These are phyloP conservation scores for Chironex yamaguchii DNA, from an alignment of 30 jellyfish, hydroid and myxozoan species.

Conservation along the genomic window DNA sequence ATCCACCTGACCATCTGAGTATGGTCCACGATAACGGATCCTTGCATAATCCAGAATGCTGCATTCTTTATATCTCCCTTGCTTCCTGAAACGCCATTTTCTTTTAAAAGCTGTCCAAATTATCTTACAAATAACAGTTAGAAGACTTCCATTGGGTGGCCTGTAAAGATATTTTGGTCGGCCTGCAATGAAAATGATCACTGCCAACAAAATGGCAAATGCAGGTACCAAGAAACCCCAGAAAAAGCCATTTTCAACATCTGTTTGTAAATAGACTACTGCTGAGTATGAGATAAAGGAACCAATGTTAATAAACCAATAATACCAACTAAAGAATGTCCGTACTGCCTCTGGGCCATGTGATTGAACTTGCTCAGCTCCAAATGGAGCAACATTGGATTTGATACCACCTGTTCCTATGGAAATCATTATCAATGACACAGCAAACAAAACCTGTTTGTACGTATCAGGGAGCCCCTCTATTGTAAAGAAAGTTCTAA, in stretches of 20 bases:
- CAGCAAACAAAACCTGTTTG: constrained; percentile 60
- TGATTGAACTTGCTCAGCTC: constrained; percentile 83
- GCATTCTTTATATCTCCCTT: background rate
- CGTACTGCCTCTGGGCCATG: constrained; percentile 84
- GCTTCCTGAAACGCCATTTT: constrained; percentile 16
- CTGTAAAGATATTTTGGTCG: constrained; percentile 59
- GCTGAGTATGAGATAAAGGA: constrained; percentile 81
- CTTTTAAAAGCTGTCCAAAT: constrained; percentile 60
- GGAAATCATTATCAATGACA: constrained; percentile 75
- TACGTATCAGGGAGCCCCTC: background rate
- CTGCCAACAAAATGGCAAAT: constrained; percentile 69
- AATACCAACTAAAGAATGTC: constrained; percentile 82
- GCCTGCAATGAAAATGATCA: constrained; percentile 35
- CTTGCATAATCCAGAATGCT: constrained; percentile 82
- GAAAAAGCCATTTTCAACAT: constrained; percentile 51
- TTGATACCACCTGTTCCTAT: constrained; percentile 95
- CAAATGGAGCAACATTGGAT: constrained; percentile 90
- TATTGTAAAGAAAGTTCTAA: background rate
- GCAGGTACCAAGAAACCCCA: constrained; percentile 74
- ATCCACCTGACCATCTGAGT: constrained; percentile 84
- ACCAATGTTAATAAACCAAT: constrained; percentile 93
- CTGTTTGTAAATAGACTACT: constrained; percentile 77
- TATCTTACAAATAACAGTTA: constrained; percentile 71
- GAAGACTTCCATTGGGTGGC: constrained; percentile 84
- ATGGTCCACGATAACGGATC: constrained; percentile 80